phyloP scores from a whole-genome alignment of 2,113 vertebrate genomes.

The Rana temporaria region DNA sequence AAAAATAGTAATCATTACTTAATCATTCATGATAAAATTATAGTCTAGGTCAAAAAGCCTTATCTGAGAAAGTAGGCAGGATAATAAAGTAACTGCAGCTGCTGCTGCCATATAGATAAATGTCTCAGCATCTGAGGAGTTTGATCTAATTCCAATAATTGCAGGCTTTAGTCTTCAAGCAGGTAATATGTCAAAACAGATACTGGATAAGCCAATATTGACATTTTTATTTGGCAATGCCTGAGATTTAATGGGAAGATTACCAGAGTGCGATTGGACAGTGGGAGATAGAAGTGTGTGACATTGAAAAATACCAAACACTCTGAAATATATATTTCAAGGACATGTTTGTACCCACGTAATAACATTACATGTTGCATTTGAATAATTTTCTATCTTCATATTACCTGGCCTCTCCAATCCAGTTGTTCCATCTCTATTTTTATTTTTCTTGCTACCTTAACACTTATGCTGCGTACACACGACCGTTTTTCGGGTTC shows the following conservation, averaged over 20 bases:
- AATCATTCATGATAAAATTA: constrained; percentile 51
- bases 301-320: constrained; percentile 11
- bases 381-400: no score
- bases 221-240: constrained; percentile 54
- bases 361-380: no score
- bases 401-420: no score
- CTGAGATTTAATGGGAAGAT: constrained; percentile 52
- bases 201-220: constrained; percentile 54
- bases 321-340: constrained; percentile 19
- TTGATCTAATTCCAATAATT: constrained; percentile 54
- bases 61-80: constrained; percentile 38
- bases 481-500: no score
- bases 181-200: constrained; percentile 52
- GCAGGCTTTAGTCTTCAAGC: constrained; percentile 54
- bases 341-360: constrained; percentile 2
- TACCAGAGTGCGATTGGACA: constrained; percentile 35
- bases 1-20: constrained; percentile 44
- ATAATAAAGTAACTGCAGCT: constrained; percentile 47
- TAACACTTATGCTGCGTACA: no score
- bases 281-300: constrained; percentile 12
- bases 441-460: no score
- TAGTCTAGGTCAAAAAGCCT: constrained; percentile 28
- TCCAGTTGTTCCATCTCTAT: no score
- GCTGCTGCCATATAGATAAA: constrained; percentile 49
- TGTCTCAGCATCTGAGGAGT: constrained; percentile 26